A percentile compares a stretch with the other conserved stretches of the same genome.
These are phyloP conservation scores for Tribolium castaneum DNA, from an alignment of 1,140 invertebrate species.

Conservation along the genomic window DNA sequence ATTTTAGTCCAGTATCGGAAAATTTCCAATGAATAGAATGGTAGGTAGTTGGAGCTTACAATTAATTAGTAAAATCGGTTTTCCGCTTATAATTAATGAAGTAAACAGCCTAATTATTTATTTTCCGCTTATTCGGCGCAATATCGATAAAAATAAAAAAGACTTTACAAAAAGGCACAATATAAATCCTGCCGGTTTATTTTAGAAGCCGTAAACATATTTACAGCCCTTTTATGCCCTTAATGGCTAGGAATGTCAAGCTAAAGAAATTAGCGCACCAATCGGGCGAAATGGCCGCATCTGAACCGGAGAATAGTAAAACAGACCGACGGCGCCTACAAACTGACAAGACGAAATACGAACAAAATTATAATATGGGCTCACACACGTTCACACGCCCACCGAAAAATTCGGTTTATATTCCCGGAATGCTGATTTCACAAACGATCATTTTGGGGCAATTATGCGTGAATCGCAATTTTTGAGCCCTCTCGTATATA, in stretches of 20 bases:
- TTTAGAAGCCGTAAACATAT: constrained; percentile 35
- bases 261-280: constrained; percentile 29
- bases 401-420: background rate
- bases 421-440: background rate
- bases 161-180: constrained; percentile 3
- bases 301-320: constrained; percentile 11
- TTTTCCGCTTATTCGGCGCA: background rate
- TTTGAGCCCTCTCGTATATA: background rate
- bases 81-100: background rate
- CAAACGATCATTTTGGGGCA: background rate
- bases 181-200: constrained; percentile 19
- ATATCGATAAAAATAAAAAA: background rate
- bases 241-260: constrained; percentile 22
- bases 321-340: constrained; percentile 21
- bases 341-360: no score
- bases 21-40: background rate
- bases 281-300: constrained; percentile 11
- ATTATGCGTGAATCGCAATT: constrained; percentile 4
- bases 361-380: no score
- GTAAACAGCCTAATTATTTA: background rate
- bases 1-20: background rate
- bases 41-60: background rate
- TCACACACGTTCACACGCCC: background rate
- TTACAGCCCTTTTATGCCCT: constrained; percentile 32
- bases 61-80: constrained; percentile 13